Conservation (phyloP, 2,888 invertebrate genomes). For the Nomada flava region DNA sequence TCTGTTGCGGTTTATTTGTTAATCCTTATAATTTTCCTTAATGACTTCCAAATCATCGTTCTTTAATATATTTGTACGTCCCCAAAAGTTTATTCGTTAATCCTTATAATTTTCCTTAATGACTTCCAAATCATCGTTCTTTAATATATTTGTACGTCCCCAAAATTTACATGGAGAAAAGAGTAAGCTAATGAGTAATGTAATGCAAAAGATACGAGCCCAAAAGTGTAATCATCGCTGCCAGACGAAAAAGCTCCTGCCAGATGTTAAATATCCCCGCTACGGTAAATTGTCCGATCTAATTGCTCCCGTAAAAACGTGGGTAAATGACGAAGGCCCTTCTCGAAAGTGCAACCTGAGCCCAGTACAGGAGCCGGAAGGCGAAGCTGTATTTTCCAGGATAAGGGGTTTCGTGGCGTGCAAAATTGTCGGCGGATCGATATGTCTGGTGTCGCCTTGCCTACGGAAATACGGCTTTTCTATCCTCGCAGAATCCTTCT, state of each 20-base stretch:
- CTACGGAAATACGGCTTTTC: slow-evolving; percentile 41
- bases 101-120: too few relatives aligned
- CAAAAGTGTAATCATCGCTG: not conserved
- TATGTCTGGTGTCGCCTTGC: slow-evolving; percentile 51
- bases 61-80: too few relatives aligned
- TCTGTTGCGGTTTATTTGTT: too few relatives aligned
- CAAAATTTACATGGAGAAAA: not conserved
- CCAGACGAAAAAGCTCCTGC: not conserved
- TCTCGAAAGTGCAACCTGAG: slow-evolving; percentile 31
- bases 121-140: too few relatives aligned
- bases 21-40: too few relatives aligned
- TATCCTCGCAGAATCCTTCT: slow-evolving; percentile 28
- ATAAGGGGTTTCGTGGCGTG: slow-evolving; percentile 36
- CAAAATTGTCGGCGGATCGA: slow-evolving; percentile 61
- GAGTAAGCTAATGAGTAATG: too few relatives aligned
- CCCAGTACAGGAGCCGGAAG: slow-evolving; percentile 5
- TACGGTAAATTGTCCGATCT: slow-evolving; percentile 1
- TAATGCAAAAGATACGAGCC: not conserved
- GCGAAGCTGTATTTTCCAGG: slow-evolving; percentile 49
- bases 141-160: too few relatives aligned
- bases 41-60: too few relatives aligned
- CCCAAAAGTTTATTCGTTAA: too few relatives aligned
- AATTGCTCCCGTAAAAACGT: slow-evolving; percentile 14
- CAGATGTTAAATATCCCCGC: slow-evolving; percentile 7
- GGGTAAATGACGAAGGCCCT: not conserved